phyloP scores from a whole-genome alignment of 1,140 invertebrate genomes.

The Dufourea novaeangliae region DNA sequence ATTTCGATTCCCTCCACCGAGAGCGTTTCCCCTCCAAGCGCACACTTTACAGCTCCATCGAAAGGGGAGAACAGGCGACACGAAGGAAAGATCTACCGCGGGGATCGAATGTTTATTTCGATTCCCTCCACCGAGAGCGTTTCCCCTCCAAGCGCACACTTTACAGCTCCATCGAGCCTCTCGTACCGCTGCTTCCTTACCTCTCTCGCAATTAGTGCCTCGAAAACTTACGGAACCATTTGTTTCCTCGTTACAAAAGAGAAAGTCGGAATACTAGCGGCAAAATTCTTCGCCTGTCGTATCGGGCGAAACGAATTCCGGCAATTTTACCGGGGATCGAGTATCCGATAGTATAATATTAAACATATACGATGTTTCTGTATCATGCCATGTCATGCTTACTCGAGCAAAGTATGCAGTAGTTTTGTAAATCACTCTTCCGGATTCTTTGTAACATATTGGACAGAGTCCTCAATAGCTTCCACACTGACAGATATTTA shows the following conservation, averaged over 20 bases:
- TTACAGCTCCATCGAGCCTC: conserved; percentile 58
- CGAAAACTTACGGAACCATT: conserved; percentile 59
- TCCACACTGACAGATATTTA: no score
- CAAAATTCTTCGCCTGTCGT: neutral
- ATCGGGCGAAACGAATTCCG: neutral
- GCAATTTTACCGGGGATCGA: no score
- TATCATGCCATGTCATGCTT: no score
- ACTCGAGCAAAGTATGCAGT: neutral
- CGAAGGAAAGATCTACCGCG: conserved; percentile 50
- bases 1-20: conserved; percentile 74
- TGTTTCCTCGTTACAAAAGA: conserved; percentile 45
- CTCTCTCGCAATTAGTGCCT: conserved; percentile 72
- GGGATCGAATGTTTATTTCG: conserved; percentile 78
- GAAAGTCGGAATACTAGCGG: conserved; percentile 24
- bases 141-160: conserved; percentile 54
- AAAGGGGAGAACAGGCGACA: conserved; percentile 20
- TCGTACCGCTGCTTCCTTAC: conserved; percentile 51
- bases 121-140: conserved; percentile 67
- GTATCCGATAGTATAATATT: neutral
- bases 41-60: conserved; percentile 59
- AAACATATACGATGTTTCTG: neutral
- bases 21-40: conserved; percentile 49
- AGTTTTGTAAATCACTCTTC: no score
- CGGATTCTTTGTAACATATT: no score
- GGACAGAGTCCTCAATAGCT: no score